Base-by-base conservation (phyloP, 2,113 vertebrate species). In the Proterorhinus semilunaris region DNA sequence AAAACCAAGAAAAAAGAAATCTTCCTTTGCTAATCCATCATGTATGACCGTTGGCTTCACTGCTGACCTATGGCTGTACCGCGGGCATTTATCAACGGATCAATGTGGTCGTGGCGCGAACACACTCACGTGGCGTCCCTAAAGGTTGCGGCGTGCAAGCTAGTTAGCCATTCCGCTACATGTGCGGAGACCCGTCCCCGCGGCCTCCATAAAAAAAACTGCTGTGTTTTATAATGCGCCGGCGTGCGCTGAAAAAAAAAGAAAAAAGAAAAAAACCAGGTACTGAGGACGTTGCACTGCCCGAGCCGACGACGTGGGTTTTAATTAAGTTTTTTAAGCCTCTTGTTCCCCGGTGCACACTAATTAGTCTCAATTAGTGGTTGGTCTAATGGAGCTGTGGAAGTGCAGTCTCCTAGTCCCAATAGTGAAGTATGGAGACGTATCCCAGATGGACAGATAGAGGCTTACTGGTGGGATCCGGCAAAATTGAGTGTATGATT, bases 331-430 rank as follows among this genome's bases (percentile, higher is more conserved):
- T 90, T 89, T 82, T 81, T 79, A 65, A 78, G 75, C 68, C 63
- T 79, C 71, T 80, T 51, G 68, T 83, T 86, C 83, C 83, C 81
- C 52, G 51, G 83, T 70, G 79, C 67, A 85, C 71, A 43, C 78
- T 90, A 88, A 90, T 90, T 90, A 91, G 73, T 85, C 75, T 86
- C 87, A 84, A 91, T 91, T 86, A 88, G 86, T 65, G 73, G 61
- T 69, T 55, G 7, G 64, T 68, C 71, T 86, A 86, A 89, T 90
- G 79, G 88, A 86, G 84, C 74, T 79, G 82, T 86, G 79, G 81
- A 69, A 87, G 75, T 65, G 63, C 63, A 82, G 52, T 16, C 48
- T 69, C 17, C 53, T 72, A 16, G 3, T 75, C 74, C 62, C 68
- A 55, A n/a, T 72, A 67, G 47, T 71, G 76, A 51, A 65, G 15